Percentiles rank a stretch among this genome's conserved stretches.
Evolutionary conservation across 37 sponge, comb jelly and placozoan species (phyloP).

Genomic region (Bolinopsis microptera): DNA sequence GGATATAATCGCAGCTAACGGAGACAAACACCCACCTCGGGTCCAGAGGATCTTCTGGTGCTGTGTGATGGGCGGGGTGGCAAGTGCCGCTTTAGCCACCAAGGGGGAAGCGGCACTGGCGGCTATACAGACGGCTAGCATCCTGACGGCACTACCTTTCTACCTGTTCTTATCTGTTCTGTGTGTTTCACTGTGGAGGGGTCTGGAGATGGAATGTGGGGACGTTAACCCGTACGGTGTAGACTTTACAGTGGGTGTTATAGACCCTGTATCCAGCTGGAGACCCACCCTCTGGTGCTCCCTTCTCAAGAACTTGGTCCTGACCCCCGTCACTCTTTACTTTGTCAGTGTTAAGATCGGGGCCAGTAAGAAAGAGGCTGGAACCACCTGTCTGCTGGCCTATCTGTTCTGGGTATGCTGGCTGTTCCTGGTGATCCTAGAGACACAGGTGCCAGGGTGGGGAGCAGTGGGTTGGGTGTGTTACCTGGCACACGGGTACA

Average conservation of each 20-base stretch:
- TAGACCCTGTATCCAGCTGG: neutral
- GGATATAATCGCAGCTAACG: neutral
- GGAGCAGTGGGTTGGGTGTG: neutral
- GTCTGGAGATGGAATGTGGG: neutral
- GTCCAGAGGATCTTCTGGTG: constrained; percentile 41
- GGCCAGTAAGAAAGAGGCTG: neutral
- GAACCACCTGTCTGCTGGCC: neutral
- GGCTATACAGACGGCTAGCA: neutral
- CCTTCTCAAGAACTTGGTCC: neutral
- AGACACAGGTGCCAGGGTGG: neutral
- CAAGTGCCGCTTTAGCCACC: neutral
- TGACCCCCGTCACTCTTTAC: neutral
- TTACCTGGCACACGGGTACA: neutral
- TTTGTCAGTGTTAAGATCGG: neutral
- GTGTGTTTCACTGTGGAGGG: constrained; percentile 28
- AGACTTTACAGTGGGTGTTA: constrained; percentile 22
- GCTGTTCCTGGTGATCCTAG: neutral
- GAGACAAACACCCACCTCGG: neutral
- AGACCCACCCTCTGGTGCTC: constrained; percentile 25
- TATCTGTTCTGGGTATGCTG: neutral
- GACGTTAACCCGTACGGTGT: constrained; percentile 1
- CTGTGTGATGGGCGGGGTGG: constrained; percentile 2
- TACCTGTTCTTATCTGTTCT: neutral
- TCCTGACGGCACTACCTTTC: neutral
- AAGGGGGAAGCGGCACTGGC: neutral